A percentile compares a stretch with the other conserved stretches of the same genome.
Evolutionary conservation across 2,888 invertebrate species (phyloP).

Genomic region (Orthosia gothica): DNA sequence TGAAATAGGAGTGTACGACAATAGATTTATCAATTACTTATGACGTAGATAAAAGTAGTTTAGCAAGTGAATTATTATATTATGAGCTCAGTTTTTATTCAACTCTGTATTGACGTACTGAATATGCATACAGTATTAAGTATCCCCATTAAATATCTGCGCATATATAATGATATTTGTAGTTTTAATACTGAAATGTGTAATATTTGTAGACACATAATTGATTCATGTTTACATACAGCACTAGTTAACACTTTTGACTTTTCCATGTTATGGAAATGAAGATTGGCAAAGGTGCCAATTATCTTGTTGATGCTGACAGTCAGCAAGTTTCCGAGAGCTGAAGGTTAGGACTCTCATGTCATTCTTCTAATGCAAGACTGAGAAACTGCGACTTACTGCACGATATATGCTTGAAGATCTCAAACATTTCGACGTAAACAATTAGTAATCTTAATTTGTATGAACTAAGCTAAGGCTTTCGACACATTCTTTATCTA

Average conservation of each 20-base stretch:
- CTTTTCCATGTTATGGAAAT: constrained; percentile 14
- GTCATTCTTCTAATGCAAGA: not conserved
- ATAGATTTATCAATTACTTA: constrained; percentile 24
- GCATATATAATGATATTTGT: constrained; percentile 40
- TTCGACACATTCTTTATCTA: not conserved
- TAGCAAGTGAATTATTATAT: constrained; percentile 22
- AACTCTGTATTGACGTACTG: too few species aligned
- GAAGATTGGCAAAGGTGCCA: constrained; percentile 2
- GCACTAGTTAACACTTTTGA: not conserved
- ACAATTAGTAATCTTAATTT: not conserved
- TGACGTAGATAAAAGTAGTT: constrained; percentile 16
- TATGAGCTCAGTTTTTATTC: constrained; percentile 16
- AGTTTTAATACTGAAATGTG: constrained; percentile 20
- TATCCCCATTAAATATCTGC: not conserved
- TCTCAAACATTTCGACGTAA: not conserved
- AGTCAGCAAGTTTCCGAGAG: not conserved
- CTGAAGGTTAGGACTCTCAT: not conserved
- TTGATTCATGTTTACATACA: constrained; percentile 20
- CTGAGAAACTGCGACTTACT: not conserved
- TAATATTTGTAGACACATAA: constrained; percentile 26
- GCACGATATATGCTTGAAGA: not conserved
- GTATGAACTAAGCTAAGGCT: not conserved
- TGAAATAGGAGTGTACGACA: constrained; percentile 20
- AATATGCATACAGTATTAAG: too few species aligned
- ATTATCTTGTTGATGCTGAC: constrained; percentile 19